Evolutionary conservation across 2,888 invertebrate species (phyloP), one percentile per base, ranked within the genome.

Genomic region (Notocelia uddmanniana): DNA sequence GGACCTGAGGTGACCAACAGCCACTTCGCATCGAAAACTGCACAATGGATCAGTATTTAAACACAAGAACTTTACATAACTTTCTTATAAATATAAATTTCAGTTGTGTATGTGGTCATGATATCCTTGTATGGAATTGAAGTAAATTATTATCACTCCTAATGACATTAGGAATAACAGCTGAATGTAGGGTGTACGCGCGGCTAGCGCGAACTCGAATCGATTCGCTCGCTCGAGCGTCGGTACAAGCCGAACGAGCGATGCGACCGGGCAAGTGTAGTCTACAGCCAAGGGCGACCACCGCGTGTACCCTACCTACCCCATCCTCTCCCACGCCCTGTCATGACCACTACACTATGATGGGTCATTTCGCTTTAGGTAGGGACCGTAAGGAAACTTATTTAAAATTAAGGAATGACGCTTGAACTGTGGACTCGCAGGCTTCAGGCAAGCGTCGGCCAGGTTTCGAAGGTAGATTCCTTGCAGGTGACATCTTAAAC

Each of bases 401-500:
- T 15, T 74, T 71, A 69, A 64, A 11, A 48, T 10, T n/a, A 60
- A 23, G 18, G 18, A 34, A 31, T 31, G 18, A 11, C 15, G 64
- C 37, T 64, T 50, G n/a, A 50, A 31, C 31, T 31, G 31, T 31
- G 31, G 23, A 64, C 3, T 37, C 37, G 52, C 5, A 15, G 34
- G 11, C 8, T 48, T 45, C 60, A 13, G 3, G 15, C 23, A 59
- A 54, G 58, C 71, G 66, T 31, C 57, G 48, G 15, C 8, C 11
- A 37, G 21, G 23, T 54, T 37, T 64, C 52, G 41, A 55, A 37
- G 37, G n/a, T 10, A 6, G 21, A 54, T 73, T 69, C 84, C 84
- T 86, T 90, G 41, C 94, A 98, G 98, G 98, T 82, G 96, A 96
- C 80, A 96, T 96, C 83, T 94, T 97, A 81, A 98, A 98, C 86